Conservation (phyloP, 2,888 invertebrate species). For the Amitus sp. region DNA sequence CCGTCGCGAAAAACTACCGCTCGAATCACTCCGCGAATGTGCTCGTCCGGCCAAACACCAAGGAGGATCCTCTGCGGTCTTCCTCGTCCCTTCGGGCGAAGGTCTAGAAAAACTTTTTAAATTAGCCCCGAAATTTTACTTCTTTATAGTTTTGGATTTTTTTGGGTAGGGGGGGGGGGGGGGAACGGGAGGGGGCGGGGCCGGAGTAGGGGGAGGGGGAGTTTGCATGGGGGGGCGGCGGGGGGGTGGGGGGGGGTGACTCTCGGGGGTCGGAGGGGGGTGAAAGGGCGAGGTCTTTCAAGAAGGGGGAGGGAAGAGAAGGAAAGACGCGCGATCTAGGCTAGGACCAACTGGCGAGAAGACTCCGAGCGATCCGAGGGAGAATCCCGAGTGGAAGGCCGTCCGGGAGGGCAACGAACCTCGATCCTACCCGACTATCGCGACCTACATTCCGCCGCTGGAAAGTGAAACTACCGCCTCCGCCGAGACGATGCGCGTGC, state of each 20-base stretch:
- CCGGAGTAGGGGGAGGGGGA: too few relatives aligned
- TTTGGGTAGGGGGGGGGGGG: too few relatives aligned
- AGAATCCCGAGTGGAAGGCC: slow-evolving; percentile 70
- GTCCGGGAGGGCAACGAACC: slow-evolving; percentile 70
- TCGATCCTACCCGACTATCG: slow-evolving; percentile 67
- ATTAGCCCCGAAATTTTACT: neutral
- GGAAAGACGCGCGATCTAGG: too few relatives aligned
- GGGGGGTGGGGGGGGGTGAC: too few relatives aligned
- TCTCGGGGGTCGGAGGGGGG: too few relatives aligned
- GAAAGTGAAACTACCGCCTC: slow-evolving; percentile 66
- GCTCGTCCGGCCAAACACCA: slow-evolving; percentile 94
- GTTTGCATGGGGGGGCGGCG: too few relatives aligned
- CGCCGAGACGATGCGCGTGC: slow-evolving; percentile 39
- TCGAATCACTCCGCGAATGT: slow-evolving; percentile 91
- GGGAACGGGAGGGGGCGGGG: too few relatives aligned
- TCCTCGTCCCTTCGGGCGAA: slow-evolving; percentile 91
- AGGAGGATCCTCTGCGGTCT: slow-evolving; percentile 89
- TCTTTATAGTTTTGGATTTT: too few relatives aligned
- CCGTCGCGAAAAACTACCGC: slow-evolving; percentile 93
- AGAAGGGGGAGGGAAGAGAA: too few relatives aligned
- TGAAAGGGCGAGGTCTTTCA: too few relatives aligned
- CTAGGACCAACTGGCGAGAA: too few relatives aligned
- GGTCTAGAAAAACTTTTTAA: slow-evolving; percentile 69
- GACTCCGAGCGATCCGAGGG: too few relatives aligned
- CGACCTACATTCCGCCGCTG: slow-evolving; percentile 66